Base-by-base conservation (phyloP, 2,797 vertebrate genomes). In the Coracias cyanogaster region DNA sequence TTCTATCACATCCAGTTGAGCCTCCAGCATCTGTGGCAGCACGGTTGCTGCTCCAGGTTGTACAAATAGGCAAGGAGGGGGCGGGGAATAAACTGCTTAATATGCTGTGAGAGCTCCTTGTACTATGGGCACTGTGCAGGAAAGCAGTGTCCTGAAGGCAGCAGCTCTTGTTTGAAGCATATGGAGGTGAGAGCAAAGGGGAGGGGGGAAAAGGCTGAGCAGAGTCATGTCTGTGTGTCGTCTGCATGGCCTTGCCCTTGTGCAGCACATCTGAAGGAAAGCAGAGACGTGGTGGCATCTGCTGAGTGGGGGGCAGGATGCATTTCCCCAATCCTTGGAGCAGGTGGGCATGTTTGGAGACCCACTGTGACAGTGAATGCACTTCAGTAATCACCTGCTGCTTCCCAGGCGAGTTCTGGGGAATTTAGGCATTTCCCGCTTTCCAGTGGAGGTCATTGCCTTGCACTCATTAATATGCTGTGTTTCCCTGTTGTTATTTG, bases 1-100 rank as follows among this genome's bases (percentile, higher is more conserved):
- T 1, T 48, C 26, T 49, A 1, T 39, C 0, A 0, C 5, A 19
- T 10, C 29, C 39, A 9, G 10, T 3, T 24, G 71, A 82, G 64
- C 15, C 31, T 29, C 12, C 2, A 9, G 58, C 29, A 43, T 31
- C 33, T 66, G 52, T 14, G 21, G 58, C 31, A 51, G 37, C 39
- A 29, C 5, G 0, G 12, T 16, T 45, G 54, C 31, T 29, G 24
- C 83, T 80, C 58, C 31, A 14, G 37, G 14, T 13, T 57, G 37
- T 61, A 11, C 33, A 31, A 37, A 41, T 6, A 29, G 35, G 69
- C 37, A 41, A 10, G 3, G 7, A 19, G 48, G 41, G 41, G 13
- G 41, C 41, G 13, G 14, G 5, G 13, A 31, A 31, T 41, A 26
- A 62, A 62, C 12, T 7, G 8, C 37, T 41, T 33, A 8, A 29